Conservation (phyloP, 2,113 vertebrate species). For the Hassar affinis region DNA sequence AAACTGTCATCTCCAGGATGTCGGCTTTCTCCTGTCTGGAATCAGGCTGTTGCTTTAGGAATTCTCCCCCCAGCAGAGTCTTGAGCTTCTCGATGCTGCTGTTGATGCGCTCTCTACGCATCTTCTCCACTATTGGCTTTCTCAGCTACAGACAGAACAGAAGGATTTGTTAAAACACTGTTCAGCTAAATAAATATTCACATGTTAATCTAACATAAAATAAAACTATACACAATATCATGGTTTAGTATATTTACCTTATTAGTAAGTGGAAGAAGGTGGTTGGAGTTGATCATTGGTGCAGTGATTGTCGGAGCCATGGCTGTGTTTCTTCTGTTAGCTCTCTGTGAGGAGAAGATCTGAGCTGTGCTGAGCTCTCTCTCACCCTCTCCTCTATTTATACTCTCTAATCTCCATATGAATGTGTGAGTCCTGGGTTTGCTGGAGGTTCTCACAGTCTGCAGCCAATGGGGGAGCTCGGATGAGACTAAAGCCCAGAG, state of each 20-base stretch:
- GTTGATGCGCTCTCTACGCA: conserved; percentile 67
- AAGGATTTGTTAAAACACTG: too few relatives aligned
- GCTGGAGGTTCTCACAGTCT: conserved; percentile 61
- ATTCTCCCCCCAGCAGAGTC: conserved; percentile 59
- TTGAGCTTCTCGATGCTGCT: conserved; percentile 61
- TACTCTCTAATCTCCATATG: conserved; percentile 54
- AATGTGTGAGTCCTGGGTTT: conserved; percentile 58
- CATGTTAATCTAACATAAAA: neutral
- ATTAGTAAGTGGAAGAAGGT: conserved; percentile 65
- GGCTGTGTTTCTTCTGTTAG: conserved; percentile 51
- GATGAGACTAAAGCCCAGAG: conserved; percentile 32
- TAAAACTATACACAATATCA: neutral
- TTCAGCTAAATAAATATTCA: neutral
- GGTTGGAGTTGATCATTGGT: conserved; percentile 58
- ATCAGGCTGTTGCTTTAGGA: conserved; percentile 72
- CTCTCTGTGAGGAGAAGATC: conserved; percentile 58
- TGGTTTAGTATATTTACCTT: conserved; percentile 66
- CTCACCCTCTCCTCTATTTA: conserved; percentile 47
- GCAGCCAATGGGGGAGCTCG: conserved; percentile 49
- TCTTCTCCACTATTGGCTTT: conserved; percentile 76
- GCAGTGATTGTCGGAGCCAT: conserved; percentile 70
- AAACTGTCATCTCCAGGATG: conserved; percentile 55
- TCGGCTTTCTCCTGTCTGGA: conserved; percentile 61
- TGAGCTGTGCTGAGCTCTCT: conserved; percentile 64
- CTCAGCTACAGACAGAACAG: conserved; percentile 64